Base-by-base conservation (phyloP, 1,140 invertebrate genomes). In the Ganaspis sp. region DNA sequence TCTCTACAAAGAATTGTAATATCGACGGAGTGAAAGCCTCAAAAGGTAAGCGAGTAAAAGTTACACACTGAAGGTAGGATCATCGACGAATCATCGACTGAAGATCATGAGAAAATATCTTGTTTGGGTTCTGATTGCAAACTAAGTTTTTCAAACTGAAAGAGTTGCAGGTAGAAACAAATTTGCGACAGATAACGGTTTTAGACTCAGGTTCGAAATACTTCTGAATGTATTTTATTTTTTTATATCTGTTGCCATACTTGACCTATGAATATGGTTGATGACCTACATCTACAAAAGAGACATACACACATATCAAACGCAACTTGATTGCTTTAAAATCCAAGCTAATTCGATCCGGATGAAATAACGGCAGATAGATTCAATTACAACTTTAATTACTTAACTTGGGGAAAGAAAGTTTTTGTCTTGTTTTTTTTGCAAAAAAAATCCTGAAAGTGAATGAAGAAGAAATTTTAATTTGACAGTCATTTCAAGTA, bases 351-450 rank as follows among this genome's bases (percentile, higher is more conserved):
- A 81, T 80, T 78, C 73, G 81, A 81, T 87, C 85, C 81, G 77
- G 84, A 85, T 85, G 72, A 58, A 79, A 77, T 87, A 88, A 88
- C 86, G 87, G 86, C 79, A 83, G 49, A 58, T 78, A 69, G 79
- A 86, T 85, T 85, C 79, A 34, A 34, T 78, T 80, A 74, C 76
- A 38, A 69, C 23, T 45, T 76, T 74, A 69, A 76, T 34, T 34
- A 34, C 29, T 79, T 69, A 38, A 17, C 37, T 71, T n/a, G 42
- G 40, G 53, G 69, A 72, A 73, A 8, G 17, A 1, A 17, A 17
- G 3, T 8, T 19, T 17, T 19, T 19, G 8, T 49, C 17, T n/a
- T 17, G 45, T n/a, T 17, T 19, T n/a, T 49, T 17, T 5, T 49
- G n/a, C 4, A 49, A 17, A 6, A 49, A 49, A 17, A 72, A 11